Conservation (phyloP, 2,888 invertebrate genomes). For the Ectemnius continuus region DNA sequence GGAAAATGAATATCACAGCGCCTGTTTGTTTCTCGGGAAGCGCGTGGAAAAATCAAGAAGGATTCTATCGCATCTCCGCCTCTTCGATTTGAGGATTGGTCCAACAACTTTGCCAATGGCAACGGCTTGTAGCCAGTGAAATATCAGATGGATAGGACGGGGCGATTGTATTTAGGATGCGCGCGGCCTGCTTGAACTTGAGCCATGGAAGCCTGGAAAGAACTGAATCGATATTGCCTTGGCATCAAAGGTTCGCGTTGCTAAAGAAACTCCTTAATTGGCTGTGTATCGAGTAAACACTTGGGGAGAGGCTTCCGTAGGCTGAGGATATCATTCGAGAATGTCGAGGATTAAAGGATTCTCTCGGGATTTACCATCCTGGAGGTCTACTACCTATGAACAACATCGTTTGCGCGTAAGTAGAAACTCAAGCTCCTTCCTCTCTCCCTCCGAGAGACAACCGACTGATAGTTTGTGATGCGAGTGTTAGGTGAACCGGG, state of each 20-base stretch:
- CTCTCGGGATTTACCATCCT: constrained; percentile 38
- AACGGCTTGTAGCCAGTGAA: constrained; percentile 14
- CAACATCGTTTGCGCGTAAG: constrained; percentile 69
- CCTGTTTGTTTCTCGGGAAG: constrained; percentile 21
- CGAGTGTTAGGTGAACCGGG: constrained; percentile 64
- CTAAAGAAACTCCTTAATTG: constrained; percentile 52
- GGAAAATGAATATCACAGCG: constrained; percentile 43
- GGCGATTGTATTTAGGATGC: neutral
- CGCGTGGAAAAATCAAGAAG: constrained; percentile 22
- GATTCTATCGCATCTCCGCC: constrained; percentile 49
- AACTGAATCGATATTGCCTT: constrained; percentile 41
- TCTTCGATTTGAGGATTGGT: constrained; percentile 50
- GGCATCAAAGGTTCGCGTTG: constrained; percentile 42
- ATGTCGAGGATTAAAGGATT: constrained; percentile 40
- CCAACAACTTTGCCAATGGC: constrained; percentile 52
- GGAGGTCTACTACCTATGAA: constrained; percentile 67
- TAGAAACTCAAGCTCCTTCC: neutral
- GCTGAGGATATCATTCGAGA: neutral
- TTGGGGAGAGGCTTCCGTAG: neutral
- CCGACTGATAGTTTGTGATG: neutral
- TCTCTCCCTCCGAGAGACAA: neutral
- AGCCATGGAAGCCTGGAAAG: neutral
- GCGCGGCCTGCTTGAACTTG: neutral
- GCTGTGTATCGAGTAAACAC: constrained; percentile 53
- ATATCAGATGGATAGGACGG: no score